These are phyloP conservation scores for Apolygus lucorum DNA, from an alignment of 1,140 invertebrate species.

Conservation along the genomic window DNA sequence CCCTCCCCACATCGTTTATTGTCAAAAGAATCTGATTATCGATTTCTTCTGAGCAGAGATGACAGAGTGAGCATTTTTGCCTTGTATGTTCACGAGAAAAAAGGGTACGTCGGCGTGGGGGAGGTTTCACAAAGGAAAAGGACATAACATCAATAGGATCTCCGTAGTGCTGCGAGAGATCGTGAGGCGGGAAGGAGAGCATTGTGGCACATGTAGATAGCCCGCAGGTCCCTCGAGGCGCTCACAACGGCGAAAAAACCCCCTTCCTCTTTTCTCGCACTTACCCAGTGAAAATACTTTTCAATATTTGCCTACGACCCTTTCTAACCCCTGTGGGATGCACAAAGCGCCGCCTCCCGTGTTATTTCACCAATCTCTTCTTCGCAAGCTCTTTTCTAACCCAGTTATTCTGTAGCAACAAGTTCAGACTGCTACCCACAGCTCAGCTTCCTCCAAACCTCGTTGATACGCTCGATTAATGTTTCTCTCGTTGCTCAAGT, in stretches of 20 bases:
- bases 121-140: too few relatives aligned
- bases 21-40: too few relatives aligned
- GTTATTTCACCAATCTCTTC: conserved; percentile 8
- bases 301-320: conserved; percentile 16
- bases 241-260: not conserved
- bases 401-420: conserved; percentile 6
- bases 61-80: too few relatives aligned
- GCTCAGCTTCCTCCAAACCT: too few relatives aligned
- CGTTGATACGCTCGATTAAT: too few relatives aligned
- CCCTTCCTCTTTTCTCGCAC: conserved; percentile 7
- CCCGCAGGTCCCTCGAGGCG: conserved; percentile 13
- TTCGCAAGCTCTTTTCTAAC: not conserved
- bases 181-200: not conserved
- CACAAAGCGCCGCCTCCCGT: conserved; percentile 5
- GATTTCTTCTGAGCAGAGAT: too few relatives aligned
- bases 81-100: too few relatives aligned
- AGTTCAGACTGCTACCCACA: too few relatives aligned
- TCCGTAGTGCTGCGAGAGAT: not conserved
- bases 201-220: conserved; percentile 15
- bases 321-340: not conserved
- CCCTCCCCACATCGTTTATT: too few relatives aligned
- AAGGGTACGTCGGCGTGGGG: too few relatives aligned
- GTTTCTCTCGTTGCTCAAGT: too few relatives aligned
- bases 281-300: conserved; percentile 7
- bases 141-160: conserved; percentile 1